Conservation (phyloP, 2,888 invertebrate species). For the Dryobotodes eremita region DNA sequence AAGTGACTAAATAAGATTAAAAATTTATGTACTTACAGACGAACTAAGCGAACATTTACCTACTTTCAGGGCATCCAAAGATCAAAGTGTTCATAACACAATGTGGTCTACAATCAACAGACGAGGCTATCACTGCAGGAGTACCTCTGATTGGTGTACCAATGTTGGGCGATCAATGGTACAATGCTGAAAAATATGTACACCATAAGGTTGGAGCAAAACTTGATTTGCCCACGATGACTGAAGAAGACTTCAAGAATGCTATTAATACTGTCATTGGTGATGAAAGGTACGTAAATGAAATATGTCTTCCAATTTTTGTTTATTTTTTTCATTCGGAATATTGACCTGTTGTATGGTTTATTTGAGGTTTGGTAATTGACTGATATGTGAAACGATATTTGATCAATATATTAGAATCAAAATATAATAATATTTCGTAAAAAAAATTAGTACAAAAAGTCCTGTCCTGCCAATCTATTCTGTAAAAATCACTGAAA, state of each 20-base stretch:
- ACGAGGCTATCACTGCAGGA: slow-evolving; percentile 68
- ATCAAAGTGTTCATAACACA: slow-evolving; percentile 66
- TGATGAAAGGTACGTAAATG: slow-evolving; percentile 27
- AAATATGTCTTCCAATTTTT: no score
- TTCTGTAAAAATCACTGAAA: no score
- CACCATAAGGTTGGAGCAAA: slow-evolving; percentile 42
- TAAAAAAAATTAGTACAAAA: neutral
- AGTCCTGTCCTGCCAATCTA: neutral
- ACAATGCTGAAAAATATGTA: slow-evolving; percentile 59
- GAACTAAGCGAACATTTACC: neutral
- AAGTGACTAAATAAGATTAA: no score
- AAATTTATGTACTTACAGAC: no score
- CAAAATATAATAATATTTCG: neutral
- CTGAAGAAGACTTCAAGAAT: slow-evolving; percentile 35
- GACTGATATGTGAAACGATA: no score
- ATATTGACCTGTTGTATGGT: no score
- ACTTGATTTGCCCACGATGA: slow-evolving; percentile 40
- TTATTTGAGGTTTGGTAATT: neutral
- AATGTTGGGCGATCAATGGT: slow-evolving; percentile 66
- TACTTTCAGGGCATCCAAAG: slow-evolving; percentile 49
- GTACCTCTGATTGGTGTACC: slow-evolving; percentile 68
- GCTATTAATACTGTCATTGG: slow-evolving; percentile 39
- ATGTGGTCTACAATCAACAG: slow-evolving; percentile 70
- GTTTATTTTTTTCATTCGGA: neutral
- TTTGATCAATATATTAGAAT: neutral